Percentiles rank a stretch among this genome's conserved stretches.
Conservation (phyloP, 2,797 vertebrate species). For the Danio kyathit region DNA sequence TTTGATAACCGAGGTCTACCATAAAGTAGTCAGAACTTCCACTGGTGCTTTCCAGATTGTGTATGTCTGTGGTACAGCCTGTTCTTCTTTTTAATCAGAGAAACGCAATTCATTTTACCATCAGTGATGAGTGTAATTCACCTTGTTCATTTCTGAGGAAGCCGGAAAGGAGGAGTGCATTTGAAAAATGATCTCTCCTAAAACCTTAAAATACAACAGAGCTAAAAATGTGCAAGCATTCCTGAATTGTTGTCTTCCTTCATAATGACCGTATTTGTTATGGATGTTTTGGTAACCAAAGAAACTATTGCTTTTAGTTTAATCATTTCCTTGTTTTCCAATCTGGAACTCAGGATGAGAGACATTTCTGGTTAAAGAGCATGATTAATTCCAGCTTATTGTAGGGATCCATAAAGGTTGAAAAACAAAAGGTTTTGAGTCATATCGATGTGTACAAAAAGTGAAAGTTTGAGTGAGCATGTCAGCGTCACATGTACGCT, state of each 20-base stretch:
- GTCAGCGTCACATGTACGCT: conserved; percentile 2
- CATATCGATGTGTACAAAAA: not conserved
- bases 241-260: not conserved
- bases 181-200: not conserved
- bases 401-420: not conserved
- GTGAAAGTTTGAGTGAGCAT: not conserved
- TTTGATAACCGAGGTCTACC: not conserved
- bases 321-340: not conserved
- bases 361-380: not conserved
- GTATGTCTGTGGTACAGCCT: not conserved
- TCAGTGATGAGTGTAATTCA: not conserved
- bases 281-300: not conserved
- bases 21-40: not conserved
- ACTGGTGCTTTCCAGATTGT: conserved; percentile 6
- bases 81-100: conserved; percentile 5
- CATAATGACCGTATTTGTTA: not conserved
- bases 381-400: not conserved
- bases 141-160: not conserved
- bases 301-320: not conserved
- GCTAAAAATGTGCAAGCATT: not conserved
- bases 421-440: conserved; percentile 2
- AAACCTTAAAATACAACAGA: not conserved
- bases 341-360: not conserved
- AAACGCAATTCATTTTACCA: not conserved
- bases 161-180: not conserved